Conservation (phyloP, 1,140 invertebrate species). For the Pachyrhynchus sulphureomaculatus region DNA sequence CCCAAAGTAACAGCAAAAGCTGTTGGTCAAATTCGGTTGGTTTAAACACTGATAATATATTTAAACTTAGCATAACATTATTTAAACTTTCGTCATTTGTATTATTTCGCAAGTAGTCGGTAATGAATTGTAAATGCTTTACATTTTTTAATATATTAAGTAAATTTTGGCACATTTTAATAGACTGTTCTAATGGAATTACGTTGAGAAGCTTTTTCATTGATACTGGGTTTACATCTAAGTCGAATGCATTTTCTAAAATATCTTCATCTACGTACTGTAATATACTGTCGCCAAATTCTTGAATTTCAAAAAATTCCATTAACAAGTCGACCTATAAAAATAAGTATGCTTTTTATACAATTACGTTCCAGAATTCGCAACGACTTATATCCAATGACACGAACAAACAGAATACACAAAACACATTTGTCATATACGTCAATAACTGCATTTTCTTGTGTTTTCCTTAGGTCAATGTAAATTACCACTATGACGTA, state of each 20-base stretch:
- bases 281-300: constrained; percentile 29
- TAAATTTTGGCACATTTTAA: constrained; percentile 62
- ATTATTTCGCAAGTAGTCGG: constrained; percentile 1
- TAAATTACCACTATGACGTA: too few relatives aligned
- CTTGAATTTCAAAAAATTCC: constrained; percentile 34
- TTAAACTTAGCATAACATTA: constrained; percentile 59
- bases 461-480: too few relatives aligned
- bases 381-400: too few relatives aligned
- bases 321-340: constrained; percentile 38
- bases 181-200: constrained; percentile 56
- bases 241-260: constrained; percentile 53
- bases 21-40: constrained; percentile 55
- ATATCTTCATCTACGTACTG: constrained; percentile 52
- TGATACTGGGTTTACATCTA: constrained; percentile 47
- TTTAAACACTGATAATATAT: constrained; percentile 62
- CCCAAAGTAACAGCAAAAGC: constrained; percentile 64
- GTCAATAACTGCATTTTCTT: too few relatives aligned
- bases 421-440: too few relatives aligned
- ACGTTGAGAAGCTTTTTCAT: constrained; percentile 54
- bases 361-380: too few relatives aligned
- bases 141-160: constrained; percentile 64
- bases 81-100: constrained; percentile 50
- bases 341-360: too few relatives aligned
- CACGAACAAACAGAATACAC: too few relatives aligned
- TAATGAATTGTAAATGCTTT: constrained; percentile 54